phyloP scores from a whole-genome alignment of 2,797 vertebrate species.

The Molossus alvarezi region DNA sequence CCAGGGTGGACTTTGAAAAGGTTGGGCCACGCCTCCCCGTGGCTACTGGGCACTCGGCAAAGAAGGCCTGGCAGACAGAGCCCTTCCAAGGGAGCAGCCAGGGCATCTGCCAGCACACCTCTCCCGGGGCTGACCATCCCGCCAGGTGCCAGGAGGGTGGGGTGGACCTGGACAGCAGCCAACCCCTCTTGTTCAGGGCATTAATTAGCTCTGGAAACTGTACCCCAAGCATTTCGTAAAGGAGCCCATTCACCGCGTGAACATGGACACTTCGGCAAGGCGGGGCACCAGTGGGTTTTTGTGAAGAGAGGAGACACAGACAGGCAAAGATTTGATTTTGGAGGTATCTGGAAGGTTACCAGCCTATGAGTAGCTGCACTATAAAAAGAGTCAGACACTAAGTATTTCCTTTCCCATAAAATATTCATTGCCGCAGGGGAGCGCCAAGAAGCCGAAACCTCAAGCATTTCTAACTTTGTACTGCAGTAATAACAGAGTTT shows the following conservation, averaged over 20 bases:
- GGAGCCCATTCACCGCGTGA: conserved; percentile 14
- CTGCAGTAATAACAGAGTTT: conserved; percentile 91
- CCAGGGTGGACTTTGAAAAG: not conserved
- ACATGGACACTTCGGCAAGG: not conserved
- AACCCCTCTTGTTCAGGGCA: not conserved
- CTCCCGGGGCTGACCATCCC: not conserved
- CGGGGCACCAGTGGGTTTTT: not conserved
- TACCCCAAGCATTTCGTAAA: not conserved
- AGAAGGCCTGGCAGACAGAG: not conserved
- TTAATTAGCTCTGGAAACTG: not conserved
- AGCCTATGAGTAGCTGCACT: conserved; percentile 91
- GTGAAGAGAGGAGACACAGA: conserved; percentile 53
- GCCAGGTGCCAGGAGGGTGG: not conserved
- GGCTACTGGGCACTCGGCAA: not conserved
- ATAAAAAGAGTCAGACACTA: conserved; percentile 97
- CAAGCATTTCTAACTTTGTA: conserved; percentile 96
- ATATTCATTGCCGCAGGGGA: conserved; percentile 96
- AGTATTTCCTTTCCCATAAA: conserved; percentile 99
- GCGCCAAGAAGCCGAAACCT: conserved; percentile 96
- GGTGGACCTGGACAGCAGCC: not conserved
- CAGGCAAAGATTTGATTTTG: conserved; percentile 75
- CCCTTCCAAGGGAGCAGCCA: not conserved
- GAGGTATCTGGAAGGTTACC: conserved; percentile 91
- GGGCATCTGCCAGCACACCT: not conserved
- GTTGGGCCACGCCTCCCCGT: not conserved